Conservation (phyloP, 2,888 invertebrate genomes). For the Diloba caeruleocephala region DNA sequence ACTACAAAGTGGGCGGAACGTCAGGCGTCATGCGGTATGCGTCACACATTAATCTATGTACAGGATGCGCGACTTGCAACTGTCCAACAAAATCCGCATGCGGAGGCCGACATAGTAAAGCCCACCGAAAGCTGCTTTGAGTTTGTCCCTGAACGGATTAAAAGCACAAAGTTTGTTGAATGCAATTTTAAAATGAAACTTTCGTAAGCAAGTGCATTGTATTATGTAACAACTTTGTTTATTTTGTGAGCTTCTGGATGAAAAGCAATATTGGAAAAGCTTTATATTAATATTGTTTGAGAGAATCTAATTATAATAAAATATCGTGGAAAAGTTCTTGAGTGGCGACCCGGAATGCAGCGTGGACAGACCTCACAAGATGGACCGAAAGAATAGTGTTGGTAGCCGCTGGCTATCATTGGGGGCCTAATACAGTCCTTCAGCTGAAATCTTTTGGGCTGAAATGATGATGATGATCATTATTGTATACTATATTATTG, state of each 20-base stretch:
- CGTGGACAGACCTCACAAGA: no score
- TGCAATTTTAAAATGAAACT: conserved; percentile 69
- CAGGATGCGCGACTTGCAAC: conserved; percentile 64
- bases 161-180: conserved; percentile 73
- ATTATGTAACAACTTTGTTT: conserved; percentile 46
- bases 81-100: conserved; percentile 75
- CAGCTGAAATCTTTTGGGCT: no score
- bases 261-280: conserved; percentile 39
- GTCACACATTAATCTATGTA: conserved; percentile 77
- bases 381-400: no score
- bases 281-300: conserved; percentile 21
- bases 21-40: conserved; percentile 65
- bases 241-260: conserved; percentile 36
- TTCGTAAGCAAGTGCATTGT: conserved; percentile 45
- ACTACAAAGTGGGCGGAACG: conserved; percentile 58
- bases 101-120: conserved; percentile 76
- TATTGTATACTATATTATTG: no score
- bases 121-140: conserved; percentile 80
- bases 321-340: conserved; percentile 9
- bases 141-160: conserved; percentile 81
- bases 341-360: no score
- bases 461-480: no score
- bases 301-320: conserved; percentile 23
- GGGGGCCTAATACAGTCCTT: no score
- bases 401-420: no score